Base-by-base conservation (phyloP, 2,113 vertebrate species). In the Grallaria varia region DNA sequence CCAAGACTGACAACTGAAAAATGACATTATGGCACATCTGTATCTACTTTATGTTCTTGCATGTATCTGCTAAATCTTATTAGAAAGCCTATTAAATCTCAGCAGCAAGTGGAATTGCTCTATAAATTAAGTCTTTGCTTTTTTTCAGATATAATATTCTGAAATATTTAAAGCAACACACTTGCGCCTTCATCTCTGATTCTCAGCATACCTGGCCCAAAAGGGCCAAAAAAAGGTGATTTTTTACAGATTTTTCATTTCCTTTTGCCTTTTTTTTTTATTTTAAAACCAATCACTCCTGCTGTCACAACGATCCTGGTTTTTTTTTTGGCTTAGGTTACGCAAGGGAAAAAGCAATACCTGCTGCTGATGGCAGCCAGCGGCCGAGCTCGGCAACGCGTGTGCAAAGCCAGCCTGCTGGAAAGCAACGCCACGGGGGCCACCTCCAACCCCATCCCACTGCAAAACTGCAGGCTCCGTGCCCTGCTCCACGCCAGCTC, bases 381-480 rank as follows among this genome's bases (percentile, higher is more conserved):
- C 10, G 0, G 0, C 72, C 3, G 24, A 77, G 68, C 68, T 40
- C 0, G 0, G 73, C 60, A 66, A 35, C 79, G 12, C 0, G 0
- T 2, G 35, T 14, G 37, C 4, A 2, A 44, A 68, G 60, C 40
- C 82, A 49, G 49, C 30, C 50, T 47, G 71, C 52, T 3, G 40
- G 75, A 45, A 81, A 55, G 39, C 88, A 59, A 37, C 3, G 0
- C n/a, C 30, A 10, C 27, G 4, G 2, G 33, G 35, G 50, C 49
- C 24, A n/a, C 50, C 35, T 84, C 83, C 85, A 68, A 10, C 30
- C 53, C 44, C 53, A 14, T 37, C 59, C 71, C 0, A 0, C 30
- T 27, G 6, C 58, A 50, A 4, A 53, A 45, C n/a, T n/a, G n/a
- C 1, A 2, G 63, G 42, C 77, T 67, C 60, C 4, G 30, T 0